Evolutionary conservation across 2,888 invertebrate species (phyloP), one percentile per base, ranked within the genome.

Genomic region (Scaptomyza tumidula): DNA sequence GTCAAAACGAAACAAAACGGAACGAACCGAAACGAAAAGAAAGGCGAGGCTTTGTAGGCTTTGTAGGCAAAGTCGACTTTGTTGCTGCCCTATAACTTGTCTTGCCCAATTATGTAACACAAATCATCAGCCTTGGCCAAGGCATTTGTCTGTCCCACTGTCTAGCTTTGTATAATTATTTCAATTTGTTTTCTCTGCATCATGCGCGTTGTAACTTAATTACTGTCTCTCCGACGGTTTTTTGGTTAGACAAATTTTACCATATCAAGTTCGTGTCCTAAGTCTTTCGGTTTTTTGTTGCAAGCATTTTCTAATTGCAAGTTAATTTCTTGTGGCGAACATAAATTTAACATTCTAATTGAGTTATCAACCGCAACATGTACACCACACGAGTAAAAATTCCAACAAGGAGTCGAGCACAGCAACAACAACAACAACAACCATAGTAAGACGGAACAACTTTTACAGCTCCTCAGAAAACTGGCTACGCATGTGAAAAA

Each of bases 331-430:
- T 77, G 88, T 86, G 88, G 86, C 86, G 84, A 78, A 89, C 88
- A 88, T 88, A 89, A 88, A 88, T 88, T 88, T 87, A 75, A 86
- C 86, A 89, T 89, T 89, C 90, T 88, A 88, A 88, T 88, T 88
- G 88, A 88, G 88, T 88, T 88, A 89, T 88, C 89, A 89, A 87
- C 88, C 88, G 84, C 88, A 89, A 87, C 88, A 81, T 88, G 85
- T 78, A 74, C 80, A 81, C 72, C 71, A 71, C 76, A 74, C 59
- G 58, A 43, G 60, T 53, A 56, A 71, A 64, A 64, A 72, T 75
- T 71, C 75, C 76, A 75, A 72, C 78, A 75, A 71, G 76, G 76
- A 78, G 80, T 65, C 58, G 41, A 41, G 58, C 54, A 60, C 75
- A 57, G 37, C 59, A 52, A 16, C 69, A 45, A 27, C 43, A 53